A percentile compares a stretch with the other conserved stretches of the same genome.
phyloP scores from a whole-genome alignment of 2,797 vertebrate genomes.

The Callimico goeldii region DNA sequence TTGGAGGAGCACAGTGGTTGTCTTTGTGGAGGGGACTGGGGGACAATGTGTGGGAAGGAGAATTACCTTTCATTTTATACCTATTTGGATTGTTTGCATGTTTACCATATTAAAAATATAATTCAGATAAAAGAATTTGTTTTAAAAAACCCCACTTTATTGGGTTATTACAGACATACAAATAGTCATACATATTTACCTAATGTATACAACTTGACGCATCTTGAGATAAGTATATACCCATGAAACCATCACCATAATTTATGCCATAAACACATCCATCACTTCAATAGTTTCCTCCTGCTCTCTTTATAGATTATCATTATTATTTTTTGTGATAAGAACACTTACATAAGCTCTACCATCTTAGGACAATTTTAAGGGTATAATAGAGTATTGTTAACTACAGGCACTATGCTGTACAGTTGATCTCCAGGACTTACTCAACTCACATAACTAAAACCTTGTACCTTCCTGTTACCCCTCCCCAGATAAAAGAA shows the following conservation, averaged over 20 bases:
- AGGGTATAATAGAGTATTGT: background rate
- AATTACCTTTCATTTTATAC: conserved; percentile 11
- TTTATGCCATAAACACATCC: background rate
- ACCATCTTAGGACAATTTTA: background rate
- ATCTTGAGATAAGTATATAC: background rate
- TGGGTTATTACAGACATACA: background rate
- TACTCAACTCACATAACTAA: background rate
- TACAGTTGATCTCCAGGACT: background rate
- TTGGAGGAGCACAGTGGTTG: background rate
- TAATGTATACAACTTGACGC: background rate
- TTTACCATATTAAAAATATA: conserved; percentile 7
- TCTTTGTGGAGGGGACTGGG: background rate
- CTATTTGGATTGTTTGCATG: conserved; percentile 24
- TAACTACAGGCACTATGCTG: background rate
- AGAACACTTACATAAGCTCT: background rate
- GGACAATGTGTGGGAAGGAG: background rate
- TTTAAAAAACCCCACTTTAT: background rate
- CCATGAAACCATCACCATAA: background rate
- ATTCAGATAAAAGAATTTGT: conserved; percentile 5
- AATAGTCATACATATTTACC: background rate
- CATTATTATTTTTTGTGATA: background rate
- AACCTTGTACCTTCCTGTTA: background rate
- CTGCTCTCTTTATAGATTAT: background rate
- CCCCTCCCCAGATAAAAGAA: background rate
- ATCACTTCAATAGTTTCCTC: background rate